phyloP scores from a whole-genome alignment of 2,888 invertebrate species.

The Melinopterus prodromus region DNA sequence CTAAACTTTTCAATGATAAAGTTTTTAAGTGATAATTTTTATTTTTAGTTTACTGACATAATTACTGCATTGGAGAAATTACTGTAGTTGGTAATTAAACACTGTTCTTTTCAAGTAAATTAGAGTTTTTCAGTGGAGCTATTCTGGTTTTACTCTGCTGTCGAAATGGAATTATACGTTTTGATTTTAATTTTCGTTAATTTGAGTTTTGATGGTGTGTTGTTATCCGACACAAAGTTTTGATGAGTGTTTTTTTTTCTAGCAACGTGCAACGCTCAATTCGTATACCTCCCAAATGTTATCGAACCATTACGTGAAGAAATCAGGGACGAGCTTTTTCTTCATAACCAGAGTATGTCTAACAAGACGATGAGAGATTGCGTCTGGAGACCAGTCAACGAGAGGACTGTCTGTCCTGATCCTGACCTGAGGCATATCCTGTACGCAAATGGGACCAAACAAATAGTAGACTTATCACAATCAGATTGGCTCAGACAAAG shows the following conservation, averaged over 20 bases:
- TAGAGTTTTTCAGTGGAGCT: too few species aligned
- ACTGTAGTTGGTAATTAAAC: too few species aligned
- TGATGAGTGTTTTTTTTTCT: conserved; percentile 11
- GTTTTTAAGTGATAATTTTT: too few species aligned
- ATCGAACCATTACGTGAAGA: conserved; percentile 15
- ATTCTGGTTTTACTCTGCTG: too few species aligned
- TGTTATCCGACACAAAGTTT: too few species aligned
- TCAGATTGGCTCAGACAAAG: conserved; percentile 79
- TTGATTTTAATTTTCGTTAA: background rate
- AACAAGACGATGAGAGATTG: conserved; percentile 75
- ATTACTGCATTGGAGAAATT: too few species aligned
- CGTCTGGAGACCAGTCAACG: conserved; percentile 71
- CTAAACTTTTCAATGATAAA: too few species aligned
- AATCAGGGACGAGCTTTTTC: conserved; percentile 69
- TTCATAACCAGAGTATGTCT: conserved; percentile 67
- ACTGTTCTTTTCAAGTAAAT: too few species aligned
- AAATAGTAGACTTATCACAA: conserved; percentile 64
- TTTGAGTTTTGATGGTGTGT: background rate
- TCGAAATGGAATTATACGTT: background rate
- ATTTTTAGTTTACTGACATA: too few species aligned
- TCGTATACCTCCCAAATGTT: conserved; percentile 30
- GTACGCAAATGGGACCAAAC: conserved; percentile 67
- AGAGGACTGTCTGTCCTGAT: conserved; percentile 76
- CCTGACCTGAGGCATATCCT: conserved; percentile 72
- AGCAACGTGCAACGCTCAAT: conserved; percentile 26